Base-by-base conservation (phyloP, 2,888 invertebrate genomes). In the Terebella lapidaria region DNA sequence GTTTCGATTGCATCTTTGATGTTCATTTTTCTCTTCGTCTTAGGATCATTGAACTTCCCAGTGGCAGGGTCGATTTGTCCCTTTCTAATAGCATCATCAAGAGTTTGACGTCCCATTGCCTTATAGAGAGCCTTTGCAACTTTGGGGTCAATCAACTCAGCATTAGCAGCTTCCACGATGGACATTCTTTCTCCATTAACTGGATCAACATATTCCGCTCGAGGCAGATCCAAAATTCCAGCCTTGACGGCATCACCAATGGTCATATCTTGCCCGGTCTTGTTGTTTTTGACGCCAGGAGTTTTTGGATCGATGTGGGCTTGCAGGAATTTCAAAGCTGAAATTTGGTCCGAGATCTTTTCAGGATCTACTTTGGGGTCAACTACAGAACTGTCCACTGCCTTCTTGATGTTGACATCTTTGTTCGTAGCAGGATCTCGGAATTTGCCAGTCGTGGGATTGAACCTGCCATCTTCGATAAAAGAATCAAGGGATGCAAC, bases 211-310 rank as follows among this genome's bases (percentile, higher is more conserved):
- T 57, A 58, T 24, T 58, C 60, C 15, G 53, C 56, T 1, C 24
- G 26, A 25, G 60, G 56, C 15, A 63, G 25, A 28, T 64, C 60
- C n/a, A 66, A 20, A 26, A 63, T 52, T 67, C 92, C 87, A 81
- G 89, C 86, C 68, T 89, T 87, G 68, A 95, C 91, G 1, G 95
- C 95, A 82, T 96, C 92, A 68, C 91, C 89, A 57, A 96, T 88
- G 24, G 93, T 92, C 74, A 97, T 84, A 66, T 89, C 86, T 78
- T 92, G 89, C 66, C 89, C 92, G 0, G n/a, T n/a, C n/a, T n/a
- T n/a, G n/a, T n/a, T n/a, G n/a, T n/a, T n/a, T n/a, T n/a, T n/a
- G n/a, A n/a, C n/a, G n/a, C n/a, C n/a, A n/a, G n/a, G n/a, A n/a
- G n/a, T n/a, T n/a, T n/a, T n/a, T n/a, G n/a, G n/a, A n/a, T n/a